phyloP scores from a whole-genome alignment of 2,888 invertebrate species.

The Lepeophtheirus nordmannii region DNA sequence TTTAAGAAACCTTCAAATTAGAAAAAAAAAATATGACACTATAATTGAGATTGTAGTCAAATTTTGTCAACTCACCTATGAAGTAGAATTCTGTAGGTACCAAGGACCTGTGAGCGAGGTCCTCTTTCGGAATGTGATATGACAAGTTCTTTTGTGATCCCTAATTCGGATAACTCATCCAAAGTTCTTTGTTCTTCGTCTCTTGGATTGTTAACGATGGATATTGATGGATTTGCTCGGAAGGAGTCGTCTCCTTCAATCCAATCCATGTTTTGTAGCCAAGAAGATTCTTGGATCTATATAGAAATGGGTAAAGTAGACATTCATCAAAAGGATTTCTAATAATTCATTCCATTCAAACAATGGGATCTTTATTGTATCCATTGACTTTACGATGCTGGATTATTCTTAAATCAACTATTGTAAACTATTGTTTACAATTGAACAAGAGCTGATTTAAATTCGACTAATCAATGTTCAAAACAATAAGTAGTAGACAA shows the following conservation, averaged over 20 bases:
- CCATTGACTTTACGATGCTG: too few relatives aligned
- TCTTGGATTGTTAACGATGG: background rate
- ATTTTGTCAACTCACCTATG: constrained; percentile 33
- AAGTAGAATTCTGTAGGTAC: constrained; percentile 52
- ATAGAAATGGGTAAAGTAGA: background rate
- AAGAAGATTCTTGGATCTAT: constrained; percentile 2
- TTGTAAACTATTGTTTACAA: too few relatives aligned
- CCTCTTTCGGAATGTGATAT: constrained; percentile 42
- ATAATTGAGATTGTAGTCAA: background rate
- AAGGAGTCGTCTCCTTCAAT: constrained; percentile 9
- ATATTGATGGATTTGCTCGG: constrained; percentile 3
- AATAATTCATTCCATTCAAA: too few relatives aligned
- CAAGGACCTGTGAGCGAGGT: constrained; percentile 48
- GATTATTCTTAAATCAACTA: too few relatives aligned
- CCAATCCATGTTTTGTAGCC: constrained; percentile 17
- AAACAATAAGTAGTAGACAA: too few relatives aligned
- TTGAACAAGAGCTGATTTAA: too few relatives aligned
- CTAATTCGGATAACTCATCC: constrained; percentile 41
- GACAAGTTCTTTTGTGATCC: constrained; percentile 46
- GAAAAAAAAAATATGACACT: background rate
- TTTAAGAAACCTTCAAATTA: background rate
- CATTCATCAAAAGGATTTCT: too few relatives aligned
- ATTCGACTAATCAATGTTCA: too few relatives aligned
- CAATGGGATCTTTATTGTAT: too few relatives aligned
- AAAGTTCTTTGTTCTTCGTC: constrained; percentile 40